Base-by-base conservation (phyloP, 2,797 vertebrate genomes). In the Cyprinodon diabolis region DNA sequence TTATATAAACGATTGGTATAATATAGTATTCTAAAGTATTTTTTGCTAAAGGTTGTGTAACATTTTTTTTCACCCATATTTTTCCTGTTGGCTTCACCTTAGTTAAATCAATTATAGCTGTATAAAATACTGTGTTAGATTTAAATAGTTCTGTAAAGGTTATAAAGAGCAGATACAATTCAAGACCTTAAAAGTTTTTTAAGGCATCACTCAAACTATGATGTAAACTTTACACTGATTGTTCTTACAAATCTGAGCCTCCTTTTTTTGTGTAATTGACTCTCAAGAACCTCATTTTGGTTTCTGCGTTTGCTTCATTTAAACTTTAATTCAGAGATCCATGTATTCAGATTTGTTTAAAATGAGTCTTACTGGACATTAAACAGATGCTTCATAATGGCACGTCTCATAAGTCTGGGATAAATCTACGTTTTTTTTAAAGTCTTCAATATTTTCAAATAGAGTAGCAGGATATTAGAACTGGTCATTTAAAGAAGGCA, bases 141-240 rank as follows among this genome's bases (percentile, higher is more conserved):
- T 60, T 19, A 37, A 40, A 37, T 19, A 60, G 37, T 60, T 40
- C 35, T 60, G 35, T 7, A 19, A 60, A 14, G 15, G 15, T 60
- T 4, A 19, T 40, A 17, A 60, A 60, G 35, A 60, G 15, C 35
- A 37, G 15, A 60, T 63, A 13, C n/a, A 55, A 63, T 63, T 9
- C 17, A 21, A 11, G 37, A 62, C 11, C 40, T 62, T 62, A 62
- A 62, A 40, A 78, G 65, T 75, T 23, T 76, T 77, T 57, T 60
- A 68, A 66, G 72, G 72, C 74, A 78, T 78, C 68, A 57, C 35
- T 70, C 56, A 76, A 68, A 77, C 72, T 72, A 10, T 65, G 74
- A 80, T 48, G 21, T 83, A 84, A 84, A 81, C 81, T 75, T 78
- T 74, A 72, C 78, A 66, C 79, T 72, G 65, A 25, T 72, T 60